A percentile compares a stretch with the other conserved stretches of the same genome.
Evolutionary conservation across 2,113 vertebrate species (phyloP).

Genomic region (Eulemur macaco): DNA sequence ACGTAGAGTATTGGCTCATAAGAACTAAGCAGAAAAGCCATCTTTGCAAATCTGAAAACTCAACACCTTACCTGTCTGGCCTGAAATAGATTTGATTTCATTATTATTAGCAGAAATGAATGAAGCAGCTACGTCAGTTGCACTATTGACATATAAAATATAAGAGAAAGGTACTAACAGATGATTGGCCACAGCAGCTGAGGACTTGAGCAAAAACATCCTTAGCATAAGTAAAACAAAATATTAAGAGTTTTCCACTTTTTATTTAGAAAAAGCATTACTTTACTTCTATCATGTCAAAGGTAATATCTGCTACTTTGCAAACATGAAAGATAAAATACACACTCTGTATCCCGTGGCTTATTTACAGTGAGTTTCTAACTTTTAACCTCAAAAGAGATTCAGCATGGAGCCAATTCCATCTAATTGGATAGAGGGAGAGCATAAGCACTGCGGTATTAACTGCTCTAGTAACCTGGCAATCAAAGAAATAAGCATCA

Average conservation of each 20-base stretch:
- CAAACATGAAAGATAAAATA: neutral
- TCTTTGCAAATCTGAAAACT: neutral
- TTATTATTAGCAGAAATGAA: slow-evolving; percentile 19
- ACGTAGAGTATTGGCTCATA: neutral
- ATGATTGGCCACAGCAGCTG: neutral
- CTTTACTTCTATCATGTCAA: neutral
- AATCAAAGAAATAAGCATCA: neutral
- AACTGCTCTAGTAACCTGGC: neutral
- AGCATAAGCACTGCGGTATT: rapidly evolving
- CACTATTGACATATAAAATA: neutral
- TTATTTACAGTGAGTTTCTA: neutral
- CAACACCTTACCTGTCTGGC: neutral
- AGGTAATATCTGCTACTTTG: neutral
- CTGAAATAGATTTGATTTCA: neutral
- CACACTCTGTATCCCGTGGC: neutral
- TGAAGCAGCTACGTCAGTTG: neutral
- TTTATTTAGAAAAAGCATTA: neutral
- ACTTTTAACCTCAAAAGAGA: neutral
- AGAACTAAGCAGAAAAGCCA: neutral
- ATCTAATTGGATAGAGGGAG: neutral
- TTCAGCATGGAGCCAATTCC: neutral
- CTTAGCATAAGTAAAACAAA: neutral
- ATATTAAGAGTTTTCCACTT: neutral
- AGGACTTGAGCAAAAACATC: neutral
- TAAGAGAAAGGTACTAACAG: neutral